Base-by-base conservation (phyloP, 2,888 invertebrate genomes). In the Periphyllus acericola region DNA sequence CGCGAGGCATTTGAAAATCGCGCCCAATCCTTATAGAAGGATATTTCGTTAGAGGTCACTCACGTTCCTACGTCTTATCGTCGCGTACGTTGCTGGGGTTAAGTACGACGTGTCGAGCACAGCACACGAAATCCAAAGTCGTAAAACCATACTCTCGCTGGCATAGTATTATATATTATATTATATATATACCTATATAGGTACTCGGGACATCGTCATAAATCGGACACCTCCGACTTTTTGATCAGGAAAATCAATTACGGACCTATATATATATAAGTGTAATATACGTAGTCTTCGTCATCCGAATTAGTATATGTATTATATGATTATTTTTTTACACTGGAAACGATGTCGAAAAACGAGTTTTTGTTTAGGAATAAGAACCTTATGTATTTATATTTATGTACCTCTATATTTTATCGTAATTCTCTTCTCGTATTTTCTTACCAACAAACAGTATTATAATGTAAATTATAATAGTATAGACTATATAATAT, bases 161-260 rank as follows among this genome's bases (percentile, higher is more conserved):
- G 34, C 34, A 14, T 25, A 60, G 19, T 60, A 60, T 25, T 60
- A 60, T n/a, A n/a, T n/a, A n/a, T n/a, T n/a, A n/a, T n/a, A n/a
- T 60, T 17, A 52, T 52, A 52, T 52, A 52, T 52, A 17, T 52
- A 52, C 14, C 5, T 52, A 60, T 60, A 25, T 60, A 25, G 25
- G 60, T 60, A 25, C n/a, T 72, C 72, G 72, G 72, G 11, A 72
- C 72, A 34, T 72, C 34, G 34, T 72, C 72, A 19, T 72, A 72
- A 72, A 72, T 72, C 72, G 72, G 72, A 72, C 72, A 72, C 72
- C 72, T 72, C 34, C 32, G 72, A 71, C 11, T 72, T 72, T 72
- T 72, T 72, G 72, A 72, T 72, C 72, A 34, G 34, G 34, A 75
- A 75, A 75, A 75, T 75, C 75, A 75, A 75, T 75, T 75, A 75